Conservation (phyloP, 2,888 invertebrate genomes). For the Oeneis ivallda region DNA sequence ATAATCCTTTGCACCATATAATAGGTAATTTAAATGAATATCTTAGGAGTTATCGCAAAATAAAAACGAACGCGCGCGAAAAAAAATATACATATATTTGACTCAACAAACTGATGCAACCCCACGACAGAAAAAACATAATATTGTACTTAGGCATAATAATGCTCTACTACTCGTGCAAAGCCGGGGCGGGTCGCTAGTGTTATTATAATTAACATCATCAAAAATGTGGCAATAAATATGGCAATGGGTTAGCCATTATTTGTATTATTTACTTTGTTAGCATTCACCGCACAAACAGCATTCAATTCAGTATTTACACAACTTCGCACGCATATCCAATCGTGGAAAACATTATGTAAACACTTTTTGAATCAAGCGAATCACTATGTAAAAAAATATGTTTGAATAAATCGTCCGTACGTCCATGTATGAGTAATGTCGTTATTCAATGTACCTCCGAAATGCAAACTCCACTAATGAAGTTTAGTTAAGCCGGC, state of each 20-base stretch:
- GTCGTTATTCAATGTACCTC: slow-evolving; percentile 38
- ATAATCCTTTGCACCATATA: no score
- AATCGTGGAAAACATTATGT: slow-evolving; percentile 2
- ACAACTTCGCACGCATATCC: neutral
- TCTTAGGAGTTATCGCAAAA: no score
- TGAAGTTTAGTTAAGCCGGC: slow-evolving; percentile 71
- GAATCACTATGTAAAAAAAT: slow-evolving; percentile 5
- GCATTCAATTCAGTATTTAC: neutral
- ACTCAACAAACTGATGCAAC: no score
- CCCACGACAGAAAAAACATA: no score
- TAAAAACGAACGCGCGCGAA: no score
- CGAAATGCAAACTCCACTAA: slow-evolving; percentile 63
- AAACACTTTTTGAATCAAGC: slow-evolving; percentile 17
- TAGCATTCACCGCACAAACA: slow-evolving; percentile 2
- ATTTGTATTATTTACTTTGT: neutral
- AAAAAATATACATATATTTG: no score
- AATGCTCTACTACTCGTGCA: no score
- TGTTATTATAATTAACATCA: neutral
- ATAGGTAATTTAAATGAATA: no score
- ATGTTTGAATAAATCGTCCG: slow-evolving; percentile 1
- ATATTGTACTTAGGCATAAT: no score
- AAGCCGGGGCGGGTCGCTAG: no score
- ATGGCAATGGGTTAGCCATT: neutral
- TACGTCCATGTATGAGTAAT: slow-evolving; percentile 22
- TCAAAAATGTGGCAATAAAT: no score